A percentile compares a stretch with the other conserved stretches of the same genome.
These are phyloP conservation scores for Stylophora pistillata DNA, from an alignment of 64 coral and sea anemone genomes.

Conservation along the genomic window DNA sequence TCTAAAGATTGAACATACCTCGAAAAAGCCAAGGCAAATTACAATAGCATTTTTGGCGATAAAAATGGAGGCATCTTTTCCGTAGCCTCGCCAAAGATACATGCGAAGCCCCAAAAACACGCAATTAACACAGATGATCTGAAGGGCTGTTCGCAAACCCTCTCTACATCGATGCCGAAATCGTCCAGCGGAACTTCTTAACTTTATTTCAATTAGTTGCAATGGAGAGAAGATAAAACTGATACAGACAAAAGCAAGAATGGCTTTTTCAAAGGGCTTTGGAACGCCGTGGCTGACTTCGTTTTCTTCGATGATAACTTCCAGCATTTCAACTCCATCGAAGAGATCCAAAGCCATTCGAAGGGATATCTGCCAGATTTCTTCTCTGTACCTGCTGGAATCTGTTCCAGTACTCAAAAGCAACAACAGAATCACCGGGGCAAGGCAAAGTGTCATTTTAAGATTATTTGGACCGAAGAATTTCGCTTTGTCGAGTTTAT, in stretches of 20 bases:
- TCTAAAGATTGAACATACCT: slow-evolving; percentile 15
- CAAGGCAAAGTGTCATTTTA: slow-evolving; percentile 39
- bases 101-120: slow-evolving; percentile 54
- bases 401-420: slow-evolving; percentile 28
- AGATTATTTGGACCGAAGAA: slow-evolving; percentile 65
- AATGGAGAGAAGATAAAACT: slow-evolving; percentile 31
- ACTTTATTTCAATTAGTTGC: slow-evolving; percentile 25
- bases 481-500: slow-evolving; percentile 27
- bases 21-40: slow-evolving; percentile 43
- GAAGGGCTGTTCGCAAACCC: slow-evolving; percentile 2
- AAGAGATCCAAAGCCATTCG: slow-evolving; percentile 49
- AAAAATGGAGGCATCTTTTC: slow-evolving; percentile 52
- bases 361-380: not conserved
- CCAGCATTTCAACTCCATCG: slow-evolving; percentile 56
- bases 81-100: not conserved
- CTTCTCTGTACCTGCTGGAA: not conserved
- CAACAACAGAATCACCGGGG: slow-evolving; percentile 32
- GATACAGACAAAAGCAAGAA: slow-evolving; percentile 41
- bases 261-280: not conserved
- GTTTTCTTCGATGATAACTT: slow-evolving; percentile 42
- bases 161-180: not conserved
- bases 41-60: slow-evolving; percentile 65
- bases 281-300: not conserved
- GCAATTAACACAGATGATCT: slow-evolving; percentile 52
- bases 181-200: not conserved